These are phyloP conservation scores for Physella acuta DNA, from an alignment of 1,140 invertebrate species.

Conservation along the genomic window DNA sequence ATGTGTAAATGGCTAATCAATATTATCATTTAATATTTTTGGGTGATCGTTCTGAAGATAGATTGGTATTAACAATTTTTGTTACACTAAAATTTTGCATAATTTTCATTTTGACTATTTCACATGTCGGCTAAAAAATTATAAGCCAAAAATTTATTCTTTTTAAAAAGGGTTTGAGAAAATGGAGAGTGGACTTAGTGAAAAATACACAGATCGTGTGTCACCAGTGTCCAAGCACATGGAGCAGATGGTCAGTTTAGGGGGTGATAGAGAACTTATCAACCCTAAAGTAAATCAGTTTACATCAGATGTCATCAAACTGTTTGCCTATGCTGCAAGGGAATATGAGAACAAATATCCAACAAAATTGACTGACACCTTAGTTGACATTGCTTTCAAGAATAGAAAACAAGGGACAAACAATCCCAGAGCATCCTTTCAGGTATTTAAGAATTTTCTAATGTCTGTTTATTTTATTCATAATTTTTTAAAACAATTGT, in stretches of 20 bases:
- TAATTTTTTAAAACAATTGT: no score
- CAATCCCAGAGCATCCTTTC: conserved; percentile 74
- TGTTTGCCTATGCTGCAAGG: conserved; percentile 93
- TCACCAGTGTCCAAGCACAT: conserved; percentile 49
- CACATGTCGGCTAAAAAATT: no score
- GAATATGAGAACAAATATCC: conserved; percentile 95
- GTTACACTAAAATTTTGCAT: no score
- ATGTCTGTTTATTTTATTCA: no score
- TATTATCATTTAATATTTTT: no score
- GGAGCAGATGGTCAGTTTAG: conserved; percentile 51
- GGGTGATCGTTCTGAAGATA: no score
- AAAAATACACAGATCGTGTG: conserved; percentile 47
- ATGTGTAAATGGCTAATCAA: no score
- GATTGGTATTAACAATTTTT: no score
- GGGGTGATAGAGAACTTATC: conserved; percentile 48
- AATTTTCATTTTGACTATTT: no score
- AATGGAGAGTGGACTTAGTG: conserved; percentile 86
- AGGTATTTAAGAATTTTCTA: no score
- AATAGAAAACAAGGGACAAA: conserved; percentile 95
- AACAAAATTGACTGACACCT: conserved; percentile 80
- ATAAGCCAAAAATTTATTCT: no score
- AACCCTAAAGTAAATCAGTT: conserved; percentile 46
- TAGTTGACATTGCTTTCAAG: conserved; percentile 96
- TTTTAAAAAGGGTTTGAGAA: conserved; percentile 84
- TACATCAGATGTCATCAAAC: conserved; percentile 63